Conservation (phyloP, 2,888 invertebrate genomes). For the Tridacna gigas region DNA sequence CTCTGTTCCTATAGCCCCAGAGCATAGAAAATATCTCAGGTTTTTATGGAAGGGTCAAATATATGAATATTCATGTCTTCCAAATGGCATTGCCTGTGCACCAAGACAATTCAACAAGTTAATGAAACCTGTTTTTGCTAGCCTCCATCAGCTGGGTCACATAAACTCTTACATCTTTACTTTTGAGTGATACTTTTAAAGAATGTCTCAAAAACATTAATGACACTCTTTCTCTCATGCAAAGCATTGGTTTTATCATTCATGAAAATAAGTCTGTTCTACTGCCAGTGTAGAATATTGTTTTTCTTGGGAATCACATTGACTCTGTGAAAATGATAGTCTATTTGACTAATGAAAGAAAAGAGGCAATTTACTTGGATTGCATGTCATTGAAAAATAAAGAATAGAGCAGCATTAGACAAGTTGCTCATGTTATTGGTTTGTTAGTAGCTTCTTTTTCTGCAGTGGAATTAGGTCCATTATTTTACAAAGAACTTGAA, state of each 20-base stretch:
- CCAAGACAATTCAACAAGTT: no score
- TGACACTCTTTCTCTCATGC: not conserved
- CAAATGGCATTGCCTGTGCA: slow-evolving; percentile 60
- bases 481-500: slow-evolving; percentile 33
- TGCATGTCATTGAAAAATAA: slow-evolving; percentile 5
- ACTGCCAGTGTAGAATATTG: slow-evolving; percentile 30
- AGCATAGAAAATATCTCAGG: slow-evolving; percentile 41
- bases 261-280: slow-evolving; percentile 49
- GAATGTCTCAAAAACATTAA: not conserved
- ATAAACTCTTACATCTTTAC: not conserved
- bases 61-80: slow-evolving; percentile 59
- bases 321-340: slow-evolving; percentile 58
- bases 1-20: slow-evolving; percentile 48
- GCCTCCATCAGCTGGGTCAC: slow-evolving; percentile 45
- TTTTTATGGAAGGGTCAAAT: slow-evolving; percentile 48
- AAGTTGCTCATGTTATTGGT: slow-evolving; percentile 31
- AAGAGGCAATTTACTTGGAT: not conserved
- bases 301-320: slow-evolving; percentile 57
- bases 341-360: slow-evolving; percentile 34
- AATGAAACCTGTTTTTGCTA: slow-evolving; percentile 65
- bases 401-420: not conserved
- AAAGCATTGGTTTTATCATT: not conserved
- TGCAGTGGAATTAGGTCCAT: slow-evolving; percentile 25
- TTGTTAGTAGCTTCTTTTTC: slow-evolving; percentile 32
- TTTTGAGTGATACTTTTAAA: not conserved